phyloP scores from a whole-genome alignment of 2,113 vertebrate genomes.

The Crotalus viridis region DNA sequence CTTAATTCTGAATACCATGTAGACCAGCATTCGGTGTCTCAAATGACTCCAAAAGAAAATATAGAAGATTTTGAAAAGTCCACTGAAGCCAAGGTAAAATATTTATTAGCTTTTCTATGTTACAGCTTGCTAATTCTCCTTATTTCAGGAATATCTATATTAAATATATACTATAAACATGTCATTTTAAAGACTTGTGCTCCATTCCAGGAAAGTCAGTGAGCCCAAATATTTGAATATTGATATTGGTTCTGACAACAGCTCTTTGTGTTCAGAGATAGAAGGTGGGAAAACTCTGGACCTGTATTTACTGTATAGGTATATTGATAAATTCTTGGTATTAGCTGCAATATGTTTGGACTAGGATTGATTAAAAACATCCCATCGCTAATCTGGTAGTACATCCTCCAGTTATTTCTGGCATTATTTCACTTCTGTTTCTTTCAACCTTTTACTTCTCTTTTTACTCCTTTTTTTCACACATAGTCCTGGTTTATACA shows the following conservation, averaged over 20 bases:
- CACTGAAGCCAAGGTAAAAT: conserved; percentile 40
- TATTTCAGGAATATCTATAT: background rate
- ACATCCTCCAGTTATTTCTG: background rate
- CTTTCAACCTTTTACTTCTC: background rate
- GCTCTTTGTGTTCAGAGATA: background rate
- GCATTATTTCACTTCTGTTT: background rate
- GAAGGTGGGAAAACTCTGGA: too few relatives aligned
- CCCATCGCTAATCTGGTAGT: background rate
- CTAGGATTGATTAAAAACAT: background rate
- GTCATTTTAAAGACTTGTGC: background rate
- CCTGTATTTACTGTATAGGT: background rate
- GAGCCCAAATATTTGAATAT: background rate
- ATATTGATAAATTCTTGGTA: background rate
- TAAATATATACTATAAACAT: background rate
- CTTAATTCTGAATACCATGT: background rate
- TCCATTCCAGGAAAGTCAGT: background rate
- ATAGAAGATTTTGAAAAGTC: conserved; percentile 30
- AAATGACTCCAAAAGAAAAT: background rate
- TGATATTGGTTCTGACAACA: background rate
- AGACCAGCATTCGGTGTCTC: conserved; percentile 24
- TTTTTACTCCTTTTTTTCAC: background rate
- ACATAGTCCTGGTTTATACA: background rate
- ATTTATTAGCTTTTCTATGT: background rate
- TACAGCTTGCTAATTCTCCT: background rate
- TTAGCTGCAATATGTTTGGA: background rate